Evolutionary conservation across 2,113 vertebrate species (phyloP).

Genomic region (Sorex araneus): DNA sequence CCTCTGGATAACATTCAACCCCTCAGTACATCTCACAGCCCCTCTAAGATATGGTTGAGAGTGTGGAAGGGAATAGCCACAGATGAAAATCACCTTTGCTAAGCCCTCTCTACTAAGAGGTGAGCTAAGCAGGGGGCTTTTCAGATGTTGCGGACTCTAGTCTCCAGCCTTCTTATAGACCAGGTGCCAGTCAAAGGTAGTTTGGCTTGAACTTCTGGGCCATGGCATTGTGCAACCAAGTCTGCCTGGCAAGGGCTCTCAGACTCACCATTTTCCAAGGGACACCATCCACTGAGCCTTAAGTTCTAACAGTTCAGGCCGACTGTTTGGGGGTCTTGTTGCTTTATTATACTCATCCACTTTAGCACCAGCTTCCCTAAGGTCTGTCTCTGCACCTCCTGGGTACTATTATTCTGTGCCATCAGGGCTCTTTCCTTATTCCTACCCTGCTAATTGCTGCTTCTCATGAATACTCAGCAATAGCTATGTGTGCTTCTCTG

Average conservation of each 20-base stretch:
- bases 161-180: background rate
- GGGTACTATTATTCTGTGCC: background rate
- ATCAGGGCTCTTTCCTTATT: background rate
- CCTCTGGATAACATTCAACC: background rate
- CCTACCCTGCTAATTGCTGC: background rate
- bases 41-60: background rate
- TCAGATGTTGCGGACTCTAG: background rate
- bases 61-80: background rate
- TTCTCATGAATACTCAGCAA: background rate
- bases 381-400: background rate
- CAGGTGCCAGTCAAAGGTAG: conserved; percentile 40
- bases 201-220: conserved; percentile 69
- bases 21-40: background rate
- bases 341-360: background rate
- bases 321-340: background rate
- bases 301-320: background rate
- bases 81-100: background rate
- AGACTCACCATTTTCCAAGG: background rate
- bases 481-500: background rate
- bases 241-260: background rate
- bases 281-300: background rate
- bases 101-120: background rate
- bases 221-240: background rate
- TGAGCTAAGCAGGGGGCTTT: background rate
- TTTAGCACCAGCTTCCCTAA: background rate